Percentiles rank a stretch among this genome's conserved stretches.
Evolutionary conservation across 1,140 invertebrate genomes (phyloP).

Genomic region (Mya arenaria): DNA sequence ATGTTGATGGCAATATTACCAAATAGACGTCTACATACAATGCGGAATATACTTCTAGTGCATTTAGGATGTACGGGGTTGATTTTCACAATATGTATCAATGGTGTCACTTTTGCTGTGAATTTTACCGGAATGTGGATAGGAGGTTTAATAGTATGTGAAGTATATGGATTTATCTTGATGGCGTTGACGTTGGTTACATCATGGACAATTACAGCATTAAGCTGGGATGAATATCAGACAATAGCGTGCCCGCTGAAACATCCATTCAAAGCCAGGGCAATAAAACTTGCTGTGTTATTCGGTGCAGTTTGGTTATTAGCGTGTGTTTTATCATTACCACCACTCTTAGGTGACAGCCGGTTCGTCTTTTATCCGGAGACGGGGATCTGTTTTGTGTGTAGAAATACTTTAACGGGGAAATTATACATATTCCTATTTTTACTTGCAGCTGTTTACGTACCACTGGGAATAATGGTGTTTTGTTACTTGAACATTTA

Average conservation of each 20-base stretch:
- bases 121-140: conserved; percentile 67
- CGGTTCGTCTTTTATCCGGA: conserved; percentile 44
- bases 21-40: conserved; percentile 71
- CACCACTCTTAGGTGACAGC: conserved; percentile 34
- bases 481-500: conserved; percentile 75
- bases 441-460: conserved; percentile 58
- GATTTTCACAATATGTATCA: conserved; percentile 62
- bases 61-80: conserved; percentile 73
- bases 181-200: conserved; percentile 63
- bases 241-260: conserved; percentile 75
- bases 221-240: conserved; percentile 78
- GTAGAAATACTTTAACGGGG: conserved; percentile 21
- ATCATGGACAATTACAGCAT: conserved; percentile 74
- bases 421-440: conserved; percentile 63
- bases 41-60: conserved; percentile 74
- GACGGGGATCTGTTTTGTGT: conserved; percentile 48
- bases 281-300: conserved; percentile 69
- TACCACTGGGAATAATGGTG: conserved; percentile 68
- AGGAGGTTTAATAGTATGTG: conserved; percentile 62
- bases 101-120: conserved; percentile 61
- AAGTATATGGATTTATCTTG: conserved; percentile 66
- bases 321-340: conserved; percentile 47
- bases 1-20: conserved; percentile 75
- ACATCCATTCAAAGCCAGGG: conserved; percentile 72
- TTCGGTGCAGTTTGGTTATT: conserved; percentile 69